A percentile compares a stretch with the other conserved stretches of the same genome.
phyloP scores from a whole-genome alignment of 1,140 invertebrate genomes.

The Monomorium pharaonis region DNA sequence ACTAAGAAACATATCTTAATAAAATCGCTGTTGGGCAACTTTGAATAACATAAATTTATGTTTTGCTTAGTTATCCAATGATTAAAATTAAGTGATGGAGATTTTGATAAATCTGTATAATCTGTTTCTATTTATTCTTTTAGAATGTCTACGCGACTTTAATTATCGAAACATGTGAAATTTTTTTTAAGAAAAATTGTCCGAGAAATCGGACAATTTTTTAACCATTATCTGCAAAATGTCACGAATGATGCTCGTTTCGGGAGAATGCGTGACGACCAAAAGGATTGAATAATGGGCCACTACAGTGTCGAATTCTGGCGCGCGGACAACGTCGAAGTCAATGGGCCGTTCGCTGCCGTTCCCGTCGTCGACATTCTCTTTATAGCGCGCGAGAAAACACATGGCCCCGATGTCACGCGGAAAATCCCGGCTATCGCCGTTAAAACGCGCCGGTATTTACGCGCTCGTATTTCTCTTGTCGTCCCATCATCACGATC shows the following conservation, averaged over 20 bases:
- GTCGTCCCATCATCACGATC: constrained; percentile 61
- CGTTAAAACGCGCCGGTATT: constrained; percentile 61
- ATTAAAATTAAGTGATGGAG: constrained; percentile 1
- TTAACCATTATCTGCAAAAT: neutral
- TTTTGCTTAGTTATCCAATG: neutral
- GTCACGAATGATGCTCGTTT: too few relatives aligned
- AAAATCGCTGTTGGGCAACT: neutral
- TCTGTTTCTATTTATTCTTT: neutral
- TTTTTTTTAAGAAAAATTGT: neutral
- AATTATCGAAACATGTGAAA: neutral
- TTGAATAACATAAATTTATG: neutral
- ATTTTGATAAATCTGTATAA: neutral
- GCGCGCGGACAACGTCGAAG: constrained; percentile 30
- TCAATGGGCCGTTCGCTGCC: constrained; percentile 35
- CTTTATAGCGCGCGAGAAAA: constrained; percentile 54
- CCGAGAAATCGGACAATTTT: neutral
- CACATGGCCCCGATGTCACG: constrained; percentile 55
- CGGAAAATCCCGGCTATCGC: constrained; percentile 60
- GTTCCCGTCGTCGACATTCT: constrained; percentile 43
- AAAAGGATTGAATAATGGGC: neutral
- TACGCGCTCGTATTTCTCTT: constrained; percentile 65
- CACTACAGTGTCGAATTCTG: constrained; percentile 9
- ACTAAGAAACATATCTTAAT: constrained; percentile 1
- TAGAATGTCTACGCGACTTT: neutral
- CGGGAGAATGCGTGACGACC: neutral